A percentile compares a stretch with the other conserved stretches of the same genome.
phyloP scores from a whole-genome alignment of 2,113 vertebrate species.

The Vulpes ferrilata region DNA sequence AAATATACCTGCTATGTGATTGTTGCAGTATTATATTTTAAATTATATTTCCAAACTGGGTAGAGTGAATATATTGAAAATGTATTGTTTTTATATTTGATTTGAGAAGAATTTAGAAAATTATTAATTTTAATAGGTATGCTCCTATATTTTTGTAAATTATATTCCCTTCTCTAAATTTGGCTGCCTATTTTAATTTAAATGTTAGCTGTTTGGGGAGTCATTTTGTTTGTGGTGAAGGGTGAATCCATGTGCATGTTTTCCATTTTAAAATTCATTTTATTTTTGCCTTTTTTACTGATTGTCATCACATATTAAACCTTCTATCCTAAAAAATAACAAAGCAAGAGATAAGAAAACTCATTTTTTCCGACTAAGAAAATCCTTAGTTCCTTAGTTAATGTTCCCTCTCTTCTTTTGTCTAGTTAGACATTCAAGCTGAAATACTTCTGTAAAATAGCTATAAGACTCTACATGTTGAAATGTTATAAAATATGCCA shows the following conservation, averaged over 20 bases:
- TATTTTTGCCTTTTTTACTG: not conserved
- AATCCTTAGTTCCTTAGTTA: not conserved
- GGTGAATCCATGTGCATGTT: not conserved
- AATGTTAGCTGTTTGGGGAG: not conserved
- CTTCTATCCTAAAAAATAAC: not conserved
- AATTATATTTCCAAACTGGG: not conserved
- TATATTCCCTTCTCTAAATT: not conserved
- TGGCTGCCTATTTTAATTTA: not conserved
- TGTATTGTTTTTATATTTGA: not conserved
- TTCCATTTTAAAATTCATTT: not conserved
- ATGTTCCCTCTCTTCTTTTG: not conserved
- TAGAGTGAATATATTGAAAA: not conserved
- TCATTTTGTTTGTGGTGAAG: not conserved
- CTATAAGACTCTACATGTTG: not conserved
- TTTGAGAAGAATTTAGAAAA: not conserved
- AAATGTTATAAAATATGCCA: not conserved
- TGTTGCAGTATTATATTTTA: not conserved
- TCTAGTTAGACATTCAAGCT: not conserved
- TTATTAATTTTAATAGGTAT: not conserved
- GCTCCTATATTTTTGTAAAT: not conserved
- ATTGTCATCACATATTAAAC: not conserved
- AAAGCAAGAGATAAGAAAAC: not conserved
- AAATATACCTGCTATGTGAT: not conserved
- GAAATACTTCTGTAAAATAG: not conserved
- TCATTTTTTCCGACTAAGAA: not conserved